Base-by-base conservation (phyloP, 2,797 vertebrate genomes). In the Lepilemur ruficaudatus region DNA sequence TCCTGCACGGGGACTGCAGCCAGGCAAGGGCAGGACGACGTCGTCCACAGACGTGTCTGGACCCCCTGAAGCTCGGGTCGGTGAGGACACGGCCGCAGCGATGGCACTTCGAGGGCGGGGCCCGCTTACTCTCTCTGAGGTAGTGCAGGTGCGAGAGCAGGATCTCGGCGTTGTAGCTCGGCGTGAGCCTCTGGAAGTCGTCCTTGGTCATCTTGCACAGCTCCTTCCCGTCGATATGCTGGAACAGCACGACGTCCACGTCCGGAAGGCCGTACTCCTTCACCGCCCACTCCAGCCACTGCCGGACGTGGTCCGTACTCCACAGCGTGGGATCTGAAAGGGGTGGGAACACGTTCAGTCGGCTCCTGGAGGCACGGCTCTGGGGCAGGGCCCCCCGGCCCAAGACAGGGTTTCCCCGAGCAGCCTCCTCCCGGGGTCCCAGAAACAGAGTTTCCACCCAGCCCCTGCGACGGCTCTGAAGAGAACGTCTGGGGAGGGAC, bases 141-240 rank as follows among this genome's bases (percentile, higher is more conserved):
- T 99, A 99, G 99, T 99, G 99, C 97, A 99, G 99, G 91, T 99
- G 99, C 13, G 99, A 99, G 91, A 99, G 98, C 38, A 99, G 99
- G 97, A 99, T 99, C 96, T 99, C 99, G 6, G 99, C 99, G 0
- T 99, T 99, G 97, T 99, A 99, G 98, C 99, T 99, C 11, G 99
- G 98, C 1, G 99, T 99, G 93, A 99, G 99, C 89, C 99, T 98
- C 98, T 99, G 99, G 97, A 99, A 99, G 97, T 99, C 99, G 0
- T 99, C 99, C 97, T 99, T 99, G 97, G 98, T 99, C 99, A 99
- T 99, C 96, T 99, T 99, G 97, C 99, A 99, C 59, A 99, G 98
- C 94, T 99, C 99, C 95, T 99, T 99, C 91, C 99, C 99, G 0
- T 99, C 99, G 0, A 99, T 98, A 90, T 99, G 99, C 98, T 99